Base-by-base conservation (phyloP, 2,888 invertebrate genomes). In the Phyllotreta striolata region DNA sequence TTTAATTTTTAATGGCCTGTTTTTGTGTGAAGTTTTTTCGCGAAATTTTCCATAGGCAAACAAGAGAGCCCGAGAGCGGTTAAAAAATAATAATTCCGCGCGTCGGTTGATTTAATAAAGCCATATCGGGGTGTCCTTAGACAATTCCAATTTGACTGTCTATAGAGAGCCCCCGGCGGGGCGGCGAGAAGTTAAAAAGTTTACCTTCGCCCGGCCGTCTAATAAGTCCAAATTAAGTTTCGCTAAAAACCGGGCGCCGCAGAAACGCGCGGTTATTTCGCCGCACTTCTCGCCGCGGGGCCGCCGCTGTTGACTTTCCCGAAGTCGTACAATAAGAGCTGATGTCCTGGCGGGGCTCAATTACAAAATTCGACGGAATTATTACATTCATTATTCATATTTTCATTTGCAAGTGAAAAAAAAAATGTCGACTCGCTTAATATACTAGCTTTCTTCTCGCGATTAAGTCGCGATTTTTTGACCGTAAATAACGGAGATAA, bases 151-250 rank as follows among this genome's bases (percentile, higher is more conserved):
- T 75, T 76, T 75, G 74, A 74, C 75, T 76, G 77, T 75, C 76
- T 74, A 72, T 74, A 74, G 69, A 73, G 69, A 70, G 66, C 73
- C 75, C 71, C 77, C 8, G 38, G 74, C 69, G 76, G 58, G 38
- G 74, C 69, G 76, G 58, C 43, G 8, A n/a, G 71, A 67, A 70
- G 70, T 68, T 70, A 70, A 70, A 76, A 78, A 76, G 76, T 77
- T 77, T 78, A 76, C 76, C 75, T 76, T 77, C 72, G 72, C 73
- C 71, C 72, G 72, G 75, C n/a, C 67, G 69, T 73, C 74, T 79
- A 79, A 79, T 79, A 79, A 67, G 76, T 73, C 72, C 73, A 76
- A 77, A 77, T 77, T 76, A 76, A 74, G 77, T 76, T 77, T 76
- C 66, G 70, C 72, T 75, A 74, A 77, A 76, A 76, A 73, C 24